Evolutionary conservation across 1,140 invertebrate genomes (phyloP), one percentile per base, ranked within the genome.

Genomic region (Papilio machaon): DNA sequence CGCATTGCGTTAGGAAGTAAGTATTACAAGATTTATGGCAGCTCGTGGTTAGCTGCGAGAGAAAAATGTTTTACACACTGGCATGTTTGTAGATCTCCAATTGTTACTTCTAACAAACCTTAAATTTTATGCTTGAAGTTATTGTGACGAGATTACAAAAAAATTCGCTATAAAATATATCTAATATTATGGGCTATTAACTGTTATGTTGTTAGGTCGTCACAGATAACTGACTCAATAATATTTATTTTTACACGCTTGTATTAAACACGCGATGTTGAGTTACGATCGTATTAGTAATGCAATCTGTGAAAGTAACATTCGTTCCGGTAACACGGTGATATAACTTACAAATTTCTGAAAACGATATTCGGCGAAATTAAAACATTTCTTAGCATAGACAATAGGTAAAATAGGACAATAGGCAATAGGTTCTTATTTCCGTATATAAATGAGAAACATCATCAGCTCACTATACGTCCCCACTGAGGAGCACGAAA

Each of bases 1-100:
- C 96, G 35, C 96, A 97, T 93, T 97, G 96, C 88, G 96, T 97
- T 43, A 95, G 96, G 85, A 96, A 96, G 95, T 96, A 91, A 92
- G 91, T 91, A 54, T 67, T 46, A 23, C 23, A 43, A 43, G 38
- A 43, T 43, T 43, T 43, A 43, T 43, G 4, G 38, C 38, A 43
- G 4, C 38, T 43, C 38, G 38, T 30, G 23, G 23, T 43, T 43
- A 43, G 38, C 7, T 43, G 38, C 4, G 38, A 43, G 38, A 1
- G 38, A 43, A 7, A 43, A 43, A 43, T 43, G 23, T 30, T 30
- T 30, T 30, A 30, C 23, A 30, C 23, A 43, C 38, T 7, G 7
- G 38, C 7, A 43, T 43, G 38, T 43, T 0, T 43, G 38, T 43
- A 43, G 38, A 43, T 43, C 4, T 43, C 38, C 38, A 43, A 43